These are phyloP conservation scores for Huso huso DNA, from an alignment of 2,797 vertebrate genomes.

Conservation along the genomic window DNA sequence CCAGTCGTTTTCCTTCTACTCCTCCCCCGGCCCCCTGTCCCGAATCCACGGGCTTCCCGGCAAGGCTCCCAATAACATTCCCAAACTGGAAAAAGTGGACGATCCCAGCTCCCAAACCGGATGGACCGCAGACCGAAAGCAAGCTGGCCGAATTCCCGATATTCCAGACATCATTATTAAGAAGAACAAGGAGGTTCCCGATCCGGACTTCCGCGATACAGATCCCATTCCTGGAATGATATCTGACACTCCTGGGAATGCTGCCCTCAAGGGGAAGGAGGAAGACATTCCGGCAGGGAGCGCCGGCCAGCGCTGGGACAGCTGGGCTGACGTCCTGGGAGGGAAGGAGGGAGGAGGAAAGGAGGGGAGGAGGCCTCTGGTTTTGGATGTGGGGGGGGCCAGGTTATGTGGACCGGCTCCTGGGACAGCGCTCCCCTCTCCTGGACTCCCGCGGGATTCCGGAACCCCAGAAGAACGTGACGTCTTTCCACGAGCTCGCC, in stretches of 20 bases:
- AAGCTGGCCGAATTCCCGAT: no score
- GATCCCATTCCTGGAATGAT: slow-evolving; percentile 21
- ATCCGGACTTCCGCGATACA: slow-evolving; percentile 11
- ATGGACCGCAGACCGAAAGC: no score
- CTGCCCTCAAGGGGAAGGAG: slow-evolving; percentile 28
- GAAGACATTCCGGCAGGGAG: no score
- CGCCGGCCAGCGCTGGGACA: slow-evolving; percentile 30
- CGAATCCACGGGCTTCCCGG: slow-evolving; percentile 28
- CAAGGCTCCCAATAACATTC: no score
- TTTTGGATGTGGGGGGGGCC: slow-evolving; percentile 21
- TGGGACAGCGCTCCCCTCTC: accelerated
- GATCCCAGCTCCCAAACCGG: no score
- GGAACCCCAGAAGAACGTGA: slow-evolving; percentile 58
- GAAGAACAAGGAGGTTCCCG: slow-evolving; percentile 1
- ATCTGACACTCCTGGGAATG: slow-evolving; percentile 7
- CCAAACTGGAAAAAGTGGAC: no score
- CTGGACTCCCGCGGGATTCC: slow-evolving; percentile 4
- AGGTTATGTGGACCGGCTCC: background rate
- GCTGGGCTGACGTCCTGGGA: slow-evolving; percentile 9
- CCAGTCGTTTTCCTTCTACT: slow-evolving; percentile 27
- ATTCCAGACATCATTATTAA: no score
- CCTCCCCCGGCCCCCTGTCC: slow-evolving; percentile 16
- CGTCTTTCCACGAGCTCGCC: slow-evolving; percentile 83
- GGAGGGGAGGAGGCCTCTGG: slow-evolving; percentile 26
- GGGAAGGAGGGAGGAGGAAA: slow-evolving; percentile 23